These are phyloP conservation scores for Psylliodes chrysocephalus DNA, from an alignment of 2,888 invertebrate species.

Conservation along the genomic window DNA sequence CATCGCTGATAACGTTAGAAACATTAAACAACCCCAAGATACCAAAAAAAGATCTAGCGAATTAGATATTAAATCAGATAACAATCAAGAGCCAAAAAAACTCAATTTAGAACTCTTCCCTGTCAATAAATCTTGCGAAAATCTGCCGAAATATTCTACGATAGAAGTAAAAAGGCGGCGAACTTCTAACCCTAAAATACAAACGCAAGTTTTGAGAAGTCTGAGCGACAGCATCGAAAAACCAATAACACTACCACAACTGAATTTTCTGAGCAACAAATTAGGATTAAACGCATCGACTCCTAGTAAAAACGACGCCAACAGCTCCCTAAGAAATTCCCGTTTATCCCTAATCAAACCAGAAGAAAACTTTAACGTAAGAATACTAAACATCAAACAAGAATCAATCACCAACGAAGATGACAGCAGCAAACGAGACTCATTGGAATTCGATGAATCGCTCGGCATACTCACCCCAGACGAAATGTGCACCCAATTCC, in stretches of 20 bases:
- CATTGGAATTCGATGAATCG: constrained; percentile 83
- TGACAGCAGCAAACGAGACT: constrained; percentile 73
- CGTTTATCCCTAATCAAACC: not conserved
- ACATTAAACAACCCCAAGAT: constrained; percentile 1
- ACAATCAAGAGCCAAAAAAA: not conserved
- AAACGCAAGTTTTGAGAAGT: constrained; percentile 33
- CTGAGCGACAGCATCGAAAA: constrained; percentile 41
- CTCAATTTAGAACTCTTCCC: constrained; percentile 4
- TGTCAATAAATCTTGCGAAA: constrained; percentile 36
- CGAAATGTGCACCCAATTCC: constrained; percentile 75
- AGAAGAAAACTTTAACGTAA: not conserved
- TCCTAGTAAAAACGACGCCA: constrained; percentile 13
- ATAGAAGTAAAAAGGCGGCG: constrained; percentile 48
- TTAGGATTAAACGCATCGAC: too few species aligned
- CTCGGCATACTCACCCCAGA: constrained; percentile 89
- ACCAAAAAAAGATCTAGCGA: constrained; percentile 40
- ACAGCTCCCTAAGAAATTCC: not conserved
- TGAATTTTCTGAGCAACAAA: constrained; percentile 31
- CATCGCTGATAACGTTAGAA: not conserved
- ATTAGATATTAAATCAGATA: constrained; percentile 5
- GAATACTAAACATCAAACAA: constrained; percentile 29
- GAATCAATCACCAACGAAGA: constrained; percentile 32
- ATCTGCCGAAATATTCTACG: constrained; percentile 41
- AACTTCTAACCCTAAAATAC: constrained; percentile 38
- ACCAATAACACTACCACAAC: constrained; percentile 48